These are phyloP conservation scores for Nibea coibor DNA, from an alignment of 2,113 vertebrate genomes.

Conservation along the genomic window DNA sequence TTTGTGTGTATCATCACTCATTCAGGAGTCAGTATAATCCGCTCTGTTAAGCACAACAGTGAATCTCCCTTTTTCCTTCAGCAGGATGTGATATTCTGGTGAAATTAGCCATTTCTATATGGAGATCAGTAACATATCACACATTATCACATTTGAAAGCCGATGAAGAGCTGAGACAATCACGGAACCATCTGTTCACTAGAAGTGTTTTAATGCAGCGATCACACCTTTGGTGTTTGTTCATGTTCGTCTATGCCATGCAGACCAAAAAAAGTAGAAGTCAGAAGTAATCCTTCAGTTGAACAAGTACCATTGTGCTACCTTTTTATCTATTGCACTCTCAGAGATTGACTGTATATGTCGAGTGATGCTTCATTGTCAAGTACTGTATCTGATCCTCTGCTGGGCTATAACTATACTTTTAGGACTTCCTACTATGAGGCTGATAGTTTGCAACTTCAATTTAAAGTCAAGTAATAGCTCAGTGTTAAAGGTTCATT, in stretches of 20 bases:
- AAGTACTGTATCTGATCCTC: conserved; percentile 23
- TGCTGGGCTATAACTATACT: conserved; percentile 15
- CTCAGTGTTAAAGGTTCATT: conserved; percentile 20
- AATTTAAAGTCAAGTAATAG: conserved; percentile 21
- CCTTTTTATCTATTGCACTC: conserved; percentile 1
- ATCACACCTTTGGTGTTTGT: conserved; percentile 36
- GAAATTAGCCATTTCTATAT: conserved; percentile 47
- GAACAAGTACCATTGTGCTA: neutral
- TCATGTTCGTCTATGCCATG: neutral
- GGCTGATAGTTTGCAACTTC: conserved; percentile 6
- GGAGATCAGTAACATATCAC: conserved; percentile 40
- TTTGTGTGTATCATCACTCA: neutral
- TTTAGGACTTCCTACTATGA: conserved; percentile 7
- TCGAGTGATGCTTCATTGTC: conserved; percentile 20
- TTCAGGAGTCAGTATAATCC: neutral
- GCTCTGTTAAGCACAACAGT: conserved; percentile 33
- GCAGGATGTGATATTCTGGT: conserved; percentile 29
- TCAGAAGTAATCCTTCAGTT: neutral
- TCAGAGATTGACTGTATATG: conserved; percentile 3
- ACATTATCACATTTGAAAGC: conserved; percentile 54
- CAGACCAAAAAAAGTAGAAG: neutral
- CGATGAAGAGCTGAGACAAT: conserved; percentile 48
- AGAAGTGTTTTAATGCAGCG: conserved; percentile 28
- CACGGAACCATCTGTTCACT: conserved; percentile 50
- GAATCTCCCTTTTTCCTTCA: neutral